Evolutionary conservation across 2,888 invertebrate genomes (phyloP), one percentile per base, ranked within the genome.

Genomic region (Pandemis cinnamomeana): DNA sequence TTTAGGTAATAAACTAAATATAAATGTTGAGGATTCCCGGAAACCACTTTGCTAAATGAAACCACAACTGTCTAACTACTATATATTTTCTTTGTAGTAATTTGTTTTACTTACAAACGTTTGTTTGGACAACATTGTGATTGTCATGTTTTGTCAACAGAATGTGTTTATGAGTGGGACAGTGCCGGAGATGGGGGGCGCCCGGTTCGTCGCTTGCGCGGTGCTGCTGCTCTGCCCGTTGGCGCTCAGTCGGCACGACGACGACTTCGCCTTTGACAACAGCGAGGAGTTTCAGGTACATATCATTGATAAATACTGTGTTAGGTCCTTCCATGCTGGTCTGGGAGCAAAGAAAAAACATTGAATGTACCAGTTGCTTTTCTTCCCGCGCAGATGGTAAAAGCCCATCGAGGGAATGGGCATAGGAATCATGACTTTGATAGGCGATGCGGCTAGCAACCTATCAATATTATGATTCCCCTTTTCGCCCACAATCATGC

Each of bases 191-290:
- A 92, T 92, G 93, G 90, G 83, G 84, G 83, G 84, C 78, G 84
- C 86, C 84, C 84, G 87, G 80, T 88, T 83, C 81, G 84, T 89
- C 75, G 91, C 87, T 79, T 91, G 90, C 80, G 88, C 89, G 75
- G 81, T 93, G 77, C 86, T 93, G 79, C 82, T 92, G 83, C 81
- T 93, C 80, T 91, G 92, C 80, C 92, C 93, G 68, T 84, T 91
- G 70, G 93, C 92, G 74, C 89, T 92, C 71, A 91, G 88, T 76
- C 86, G 92, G 77, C 91, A 90, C 81, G 94, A 94, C 79, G 94
- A 94, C 80, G 94, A 94, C 89, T 94, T 94, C 84, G 94, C 92
- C 58, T 94, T 94, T 78, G 94, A 94, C 81, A 91, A 90, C 83
- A 91, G 87, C 84, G 94, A 94, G 73, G 94, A 94, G 79, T 91